Conservation (phyloP, 2,797 vertebrate species). For the Liparis tanakae region DNA sequence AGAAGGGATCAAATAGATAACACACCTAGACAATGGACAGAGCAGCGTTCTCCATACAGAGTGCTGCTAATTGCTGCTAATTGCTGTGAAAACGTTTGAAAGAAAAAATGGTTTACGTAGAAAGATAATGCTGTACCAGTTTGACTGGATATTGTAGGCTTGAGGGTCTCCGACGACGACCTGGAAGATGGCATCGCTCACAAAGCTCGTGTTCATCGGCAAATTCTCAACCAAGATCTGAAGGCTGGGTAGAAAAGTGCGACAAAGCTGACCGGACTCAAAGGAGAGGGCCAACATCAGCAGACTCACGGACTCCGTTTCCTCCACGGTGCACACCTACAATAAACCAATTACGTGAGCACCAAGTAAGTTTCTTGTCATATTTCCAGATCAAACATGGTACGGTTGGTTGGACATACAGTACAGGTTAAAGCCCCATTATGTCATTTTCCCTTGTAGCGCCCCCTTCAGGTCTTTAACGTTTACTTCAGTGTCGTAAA, state of each 20-base stretch:
- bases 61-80: background rate
- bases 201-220: constrained; percentile 37
- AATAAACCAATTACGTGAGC: constrained; percentile 25
- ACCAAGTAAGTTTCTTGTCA: background rate
- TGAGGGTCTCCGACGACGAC: constrained; percentile 76
- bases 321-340: constrained; percentile 80
- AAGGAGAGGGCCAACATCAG: constrained; percentile 59
- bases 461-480: no score
- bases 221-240: constrained; percentile 57
- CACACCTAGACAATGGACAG: background rate
- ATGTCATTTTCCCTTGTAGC: no score
- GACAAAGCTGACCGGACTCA: constrained; percentile 73
- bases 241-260: constrained; percentile 62
- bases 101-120: background rate
- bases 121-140: constrained; percentile 72
- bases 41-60: constrained; percentile 1
- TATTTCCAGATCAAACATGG: constrained; percentile 12
- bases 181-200: constrained; percentile 68
- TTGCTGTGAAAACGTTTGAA: background rate
- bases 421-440: no score
- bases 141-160: constrained; percentile 63
- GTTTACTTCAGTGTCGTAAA: no score
- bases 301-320: constrained; percentile 35
- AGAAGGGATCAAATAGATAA: background rate
- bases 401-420: background rate